Evolutionary conservation across 2,888 invertebrate genomes (phyloP), one percentile per base, ranked within the genome.

Genomic region (Zygaena filipendulae): DNA sequence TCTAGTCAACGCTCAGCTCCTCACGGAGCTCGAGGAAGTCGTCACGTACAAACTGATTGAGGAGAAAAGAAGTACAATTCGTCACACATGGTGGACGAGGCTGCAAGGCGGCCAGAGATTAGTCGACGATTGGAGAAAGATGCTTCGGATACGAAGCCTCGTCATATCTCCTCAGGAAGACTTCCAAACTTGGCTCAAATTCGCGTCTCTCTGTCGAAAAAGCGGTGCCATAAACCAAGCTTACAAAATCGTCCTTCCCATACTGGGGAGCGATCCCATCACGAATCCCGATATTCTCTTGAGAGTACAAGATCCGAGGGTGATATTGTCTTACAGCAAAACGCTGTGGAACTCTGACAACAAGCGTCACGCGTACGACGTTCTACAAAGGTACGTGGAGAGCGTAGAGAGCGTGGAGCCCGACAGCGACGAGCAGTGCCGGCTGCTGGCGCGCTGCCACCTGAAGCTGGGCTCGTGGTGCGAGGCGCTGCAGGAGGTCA

Each of bases 111-210:
- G 97, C 8, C 96, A 98, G 54, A 82, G 92, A 21, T 83, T 96
- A 24, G 96, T 97, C 0, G 98, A 98, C 61, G 98, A 99, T 60
- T 99, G 99, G 99, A 93, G 97, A 44, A 88, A 91, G 49, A 93
- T 99, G 42, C 88, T 99, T 27, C 95, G 95, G 66, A 94, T 98
- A 8, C 91, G 95, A 46, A 95, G 95, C 6, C 72, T 98, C 34
- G 97, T 97, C 0, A 83, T 97, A 28, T 85, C 88, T 2, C 97
- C 97, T 0, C 88, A 91, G 30, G 96, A 98, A 55, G 96, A 98
- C 57, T 91, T 95, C 67, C 90, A 91, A 50, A 95, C 97, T 0
- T 97, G 97, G 96, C 77, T 99, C 1, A 97, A 97, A 57, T 97
- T 95, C 60, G 95, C 97, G 0, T 93, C 96, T n/a, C 80, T 99